phyloP scores from a whole-genome alignment of 2,888 invertebrate species.

The Entomobrya proxima region DNA sequence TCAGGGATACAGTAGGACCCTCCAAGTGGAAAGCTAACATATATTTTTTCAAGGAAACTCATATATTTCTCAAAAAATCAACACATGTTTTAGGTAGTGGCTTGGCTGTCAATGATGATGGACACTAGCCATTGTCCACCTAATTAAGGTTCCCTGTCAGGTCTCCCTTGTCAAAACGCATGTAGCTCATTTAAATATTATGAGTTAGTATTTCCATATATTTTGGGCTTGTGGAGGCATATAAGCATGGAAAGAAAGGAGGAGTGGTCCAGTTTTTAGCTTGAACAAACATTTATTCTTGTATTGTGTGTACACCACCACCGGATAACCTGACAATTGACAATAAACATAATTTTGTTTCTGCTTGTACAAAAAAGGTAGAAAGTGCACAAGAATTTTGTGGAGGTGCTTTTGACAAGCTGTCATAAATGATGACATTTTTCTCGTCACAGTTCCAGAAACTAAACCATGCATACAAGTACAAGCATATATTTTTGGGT shows the following conservation, averaged over 20 bases:
- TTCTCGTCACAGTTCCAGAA: constrained; percentile 49
- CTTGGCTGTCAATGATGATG: constrained; percentile 30
- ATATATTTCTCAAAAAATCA: background rate
- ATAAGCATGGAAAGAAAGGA: background rate
- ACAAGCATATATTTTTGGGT: background rate
- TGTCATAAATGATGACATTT: constrained; percentile 65
- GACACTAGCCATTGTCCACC: constrained; percentile 65
- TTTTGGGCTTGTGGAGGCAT: background rate
- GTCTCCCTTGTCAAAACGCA: constrained; percentile 44
- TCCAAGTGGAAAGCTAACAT: constrained; percentile 33
- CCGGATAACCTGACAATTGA: constrained; percentile 48
- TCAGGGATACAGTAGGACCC: constrained; percentile 43
- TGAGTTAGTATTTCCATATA: background rate
- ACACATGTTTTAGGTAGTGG: background rate
- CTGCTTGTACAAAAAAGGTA: background rate
- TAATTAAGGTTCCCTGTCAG: constrained; percentile 46
- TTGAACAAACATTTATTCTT: constrained; percentile 4
- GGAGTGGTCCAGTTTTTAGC: constrained; percentile 62
- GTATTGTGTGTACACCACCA: background rate
- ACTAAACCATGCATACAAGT: constrained; percentile 1
- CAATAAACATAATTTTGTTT: constrained; percentile 27
- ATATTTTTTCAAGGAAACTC: background rate
- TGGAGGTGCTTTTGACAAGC: constrained; percentile 57
- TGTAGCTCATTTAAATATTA: constrained; percentile 21
- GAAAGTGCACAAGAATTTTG: background rate